Base-by-base conservation (phyloP, 2,797 vertebrate species). In the Lycodopsis pacificus region DNA sequence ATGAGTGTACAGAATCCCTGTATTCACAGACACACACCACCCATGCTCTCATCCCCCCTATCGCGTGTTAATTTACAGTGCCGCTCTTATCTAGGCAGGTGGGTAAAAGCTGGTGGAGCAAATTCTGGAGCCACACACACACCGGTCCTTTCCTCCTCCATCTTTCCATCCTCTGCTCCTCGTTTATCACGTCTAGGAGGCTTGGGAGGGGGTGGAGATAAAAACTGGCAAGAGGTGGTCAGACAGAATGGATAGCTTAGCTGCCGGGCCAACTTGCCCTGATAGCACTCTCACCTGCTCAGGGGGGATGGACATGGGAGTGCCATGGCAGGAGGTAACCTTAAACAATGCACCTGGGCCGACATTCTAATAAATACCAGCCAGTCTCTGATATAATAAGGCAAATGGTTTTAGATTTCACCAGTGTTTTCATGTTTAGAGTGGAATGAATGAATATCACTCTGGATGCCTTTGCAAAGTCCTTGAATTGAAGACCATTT, bases 61-160 rank as follows among this genome's bases (percentile, higher is more conserved):
- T 88, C 76, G 87, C 36, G 86, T 92, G 91, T 93, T 95, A 89
- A 94, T 95, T 95, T 94, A 94, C 93, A 91, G 92, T 83, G 88
- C 86, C 80, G 85, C 89, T 93, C 92, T 94, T 95, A 94, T 95
- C 93, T 86, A 87, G 77, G 88, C 88, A 90, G 89, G 86, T 90
- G 93, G 90, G 93, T 92, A 93, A 93, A 91, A 90, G 89, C 90
- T 84, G 80, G 73, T 80, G 86, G 84, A 84, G 81, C 72, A 79
- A 85, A 51, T 88, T 90, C 72, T 85, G 66, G 64, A 89, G 80
- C 86, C 87, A 88, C 91, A 89, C 88, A 80, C 81, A 83, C 82
- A 70, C 71, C 25, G 27, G 1, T 56, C 71, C 77, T 76, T 58
- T 59, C 68, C 74, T 65, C 78, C 80, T 76, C 81, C 81, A 81